These are phyloP conservation scores for Corvus moneduloides DNA, from an alignment of 2,113 vertebrate genomes.

Conservation along the genomic window DNA sequence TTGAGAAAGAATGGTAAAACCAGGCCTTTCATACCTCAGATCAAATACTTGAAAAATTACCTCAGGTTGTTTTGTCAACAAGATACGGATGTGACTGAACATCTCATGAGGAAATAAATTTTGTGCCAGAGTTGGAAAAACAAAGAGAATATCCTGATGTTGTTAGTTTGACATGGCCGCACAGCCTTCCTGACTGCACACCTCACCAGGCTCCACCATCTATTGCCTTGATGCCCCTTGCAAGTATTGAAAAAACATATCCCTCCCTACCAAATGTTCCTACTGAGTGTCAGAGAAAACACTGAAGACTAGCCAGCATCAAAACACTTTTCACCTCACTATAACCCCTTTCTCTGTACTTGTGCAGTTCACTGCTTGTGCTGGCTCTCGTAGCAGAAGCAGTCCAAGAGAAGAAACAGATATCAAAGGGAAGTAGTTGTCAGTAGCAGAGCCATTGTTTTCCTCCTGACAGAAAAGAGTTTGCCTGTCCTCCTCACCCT, in stretches of 20 bases:
- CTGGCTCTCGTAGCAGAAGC: neutral
- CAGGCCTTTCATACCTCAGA: neutral
- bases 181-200: neutral
- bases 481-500: neutral
- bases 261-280: neutral
- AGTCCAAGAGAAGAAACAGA: neutral
- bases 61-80: neutral
- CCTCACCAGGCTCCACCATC: neutral
- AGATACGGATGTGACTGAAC: neutral
- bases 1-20: neutral
- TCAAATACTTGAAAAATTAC: neutral
- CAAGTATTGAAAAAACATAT: neutral
- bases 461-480: neutral
- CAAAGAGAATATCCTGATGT: neutral
- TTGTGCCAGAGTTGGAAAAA: neutral
- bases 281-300: neutral
- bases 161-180: accelerated
- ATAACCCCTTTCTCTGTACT: neutral
- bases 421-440: neutral
- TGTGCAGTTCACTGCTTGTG: neutral
- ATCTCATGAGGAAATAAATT: neutral
- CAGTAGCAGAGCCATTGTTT: neutral
- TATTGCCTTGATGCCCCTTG: accelerated
- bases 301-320: neutral
- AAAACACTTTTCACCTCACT: neutral